Evolutionary conservation across 2,888 invertebrate genomes (phyloP), one percentile per base, ranked within the genome.

Genomic region (Caenorhabditis afra): DNA sequence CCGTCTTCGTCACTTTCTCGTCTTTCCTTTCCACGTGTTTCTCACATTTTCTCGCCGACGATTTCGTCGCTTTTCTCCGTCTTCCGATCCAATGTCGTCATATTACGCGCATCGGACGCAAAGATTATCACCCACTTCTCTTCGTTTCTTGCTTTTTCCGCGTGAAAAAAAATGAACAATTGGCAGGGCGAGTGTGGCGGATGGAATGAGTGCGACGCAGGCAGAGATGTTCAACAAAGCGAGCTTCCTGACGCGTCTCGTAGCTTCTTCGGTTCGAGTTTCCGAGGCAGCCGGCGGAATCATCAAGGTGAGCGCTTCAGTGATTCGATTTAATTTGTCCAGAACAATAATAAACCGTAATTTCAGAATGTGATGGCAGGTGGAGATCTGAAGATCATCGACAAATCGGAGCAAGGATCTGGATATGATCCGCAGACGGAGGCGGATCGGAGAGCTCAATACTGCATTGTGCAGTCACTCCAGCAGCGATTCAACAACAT

Each of bases 391-490:
- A 91, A 91, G 55, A 91, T 92, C 71, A 90, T 92, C 37, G 91
- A 92, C 79, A 92, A 92, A 87, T 90, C 95, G 20, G 94, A 94
- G 90, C 95, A 96, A 7, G 83, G 75, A 22, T 75, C 61, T 16
- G 62, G 68, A 3, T 77, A 82, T 92, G 98, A 99, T 92, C 93
- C 95, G 50, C 98, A 99, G 49, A 84, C 84, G 0, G 96, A 97
- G 92, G 99, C 99, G 7, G 99, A 99, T 91, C 93, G 98, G 83
- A 94, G 95, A 35, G 97, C 96, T 0, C 97, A 99, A 91, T 93
- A 93, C 82, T 96, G 96, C 90, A 99, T 99, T 77, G 93, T 97
- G 77, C 94, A 95, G 23, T 96, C 96, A 1, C 92, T 99, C 4
- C 92, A 94, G 41, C 93, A 93, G 77, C 94, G 94, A 87, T 99